These are phyloP conservation scores for Cynaeus angustus DNA, from an alignment of 2,888 invertebrate species.

Conservation along the genomic window DNA sequence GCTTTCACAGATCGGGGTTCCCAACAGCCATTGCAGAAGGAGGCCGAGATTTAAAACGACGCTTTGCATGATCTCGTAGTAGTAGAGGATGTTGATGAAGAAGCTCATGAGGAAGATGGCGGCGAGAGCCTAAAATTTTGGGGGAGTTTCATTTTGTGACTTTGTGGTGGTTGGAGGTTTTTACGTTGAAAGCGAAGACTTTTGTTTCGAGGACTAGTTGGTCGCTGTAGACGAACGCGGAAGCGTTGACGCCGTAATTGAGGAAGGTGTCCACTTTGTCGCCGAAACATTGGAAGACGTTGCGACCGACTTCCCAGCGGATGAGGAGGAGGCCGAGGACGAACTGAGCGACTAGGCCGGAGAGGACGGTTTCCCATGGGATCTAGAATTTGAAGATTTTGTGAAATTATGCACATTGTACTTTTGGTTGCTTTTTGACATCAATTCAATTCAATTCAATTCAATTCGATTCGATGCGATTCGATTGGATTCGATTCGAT, in stretches of 20 bases:
- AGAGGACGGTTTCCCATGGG: slow-evolving; percentile 86
- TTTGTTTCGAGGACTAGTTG: slow-evolving; percentile 74
- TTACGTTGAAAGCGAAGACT: slow-evolving; percentile 91
- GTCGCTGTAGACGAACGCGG: slow-evolving; percentile 89
- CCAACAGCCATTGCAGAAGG: slow-evolving; percentile 81
- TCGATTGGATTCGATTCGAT: too few relatives aligned
- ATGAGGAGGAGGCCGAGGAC: slow-evolving; percentile 88
- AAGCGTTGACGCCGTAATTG: slow-evolving; percentile 85
- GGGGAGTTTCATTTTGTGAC: background rate
- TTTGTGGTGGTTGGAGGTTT: background rate
- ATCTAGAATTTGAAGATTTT: slow-evolving; percentile 70
- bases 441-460: too few relatives aligned
- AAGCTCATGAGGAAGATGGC: slow-evolving; percentile 97
- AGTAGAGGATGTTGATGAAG: slow-evolving; percentile 91
- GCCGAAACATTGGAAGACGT: slow-evolving; percentile 79
- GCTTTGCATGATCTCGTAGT: slow-evolving; percentile 91
- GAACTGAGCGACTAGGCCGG: slow-evolving; percentile 90
- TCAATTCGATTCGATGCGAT: too few relatives aligned
- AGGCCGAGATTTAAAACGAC: slow-evolving; percentile 87
- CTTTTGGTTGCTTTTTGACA: too few relatives aligned
- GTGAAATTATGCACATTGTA: too few relatives aligned
- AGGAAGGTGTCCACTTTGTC: slow-evolving; percentile 83
- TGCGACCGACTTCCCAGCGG: slow-evolving; percentile 86
- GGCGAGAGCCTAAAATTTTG: slow-evolving; percentile 80
- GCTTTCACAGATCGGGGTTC: slow-evolving; percentile 96